Conservation (phyloP, 1,140 invertebrate genomes). For the Anastrepha obliqua region DNA sequence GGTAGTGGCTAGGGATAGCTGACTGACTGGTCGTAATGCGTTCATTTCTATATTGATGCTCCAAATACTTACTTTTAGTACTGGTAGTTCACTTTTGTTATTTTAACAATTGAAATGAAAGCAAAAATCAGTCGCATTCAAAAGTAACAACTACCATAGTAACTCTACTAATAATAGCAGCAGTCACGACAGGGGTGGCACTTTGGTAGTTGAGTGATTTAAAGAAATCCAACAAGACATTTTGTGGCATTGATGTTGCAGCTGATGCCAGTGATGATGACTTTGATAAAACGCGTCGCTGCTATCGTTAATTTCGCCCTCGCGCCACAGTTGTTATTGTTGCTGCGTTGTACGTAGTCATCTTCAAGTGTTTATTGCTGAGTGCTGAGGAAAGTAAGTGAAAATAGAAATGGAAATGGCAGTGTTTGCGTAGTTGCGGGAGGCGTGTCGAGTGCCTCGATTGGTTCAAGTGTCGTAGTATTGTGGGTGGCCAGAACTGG, state of each 20-base stretch:
- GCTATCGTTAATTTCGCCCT: not conserved
- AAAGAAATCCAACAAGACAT: constrained; percentile 14
- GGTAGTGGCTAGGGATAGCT: too few species aligned
- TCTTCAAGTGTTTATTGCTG: constrained; percentile 26
- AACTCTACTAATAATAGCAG: not conserved
- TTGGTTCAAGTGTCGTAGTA: not conserved
- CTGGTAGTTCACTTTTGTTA: constrained; percentile 12
- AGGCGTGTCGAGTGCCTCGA: not conserved
- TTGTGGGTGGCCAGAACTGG: constrained; percentile 39
- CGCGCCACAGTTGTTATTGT: not conserved
- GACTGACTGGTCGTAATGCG: not conserved
- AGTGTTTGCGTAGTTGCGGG: constrained; percentile 26
- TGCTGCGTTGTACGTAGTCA: not conserved
- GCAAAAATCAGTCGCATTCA: constrained; percentile 37
- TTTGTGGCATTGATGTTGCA: constrained; percentile 9
- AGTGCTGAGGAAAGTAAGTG: not conserved
- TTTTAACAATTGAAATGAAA: constrained; percentile 46
- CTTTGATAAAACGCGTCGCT: constrained; percentile 2
- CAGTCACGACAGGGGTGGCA: not conserved
- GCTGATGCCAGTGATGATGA: constrained; percentile 4
- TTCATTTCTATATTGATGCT: not conserved
- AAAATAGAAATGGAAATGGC: not conserved
- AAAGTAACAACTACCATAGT: constrained; percentile 3
- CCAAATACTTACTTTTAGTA: not conserved
- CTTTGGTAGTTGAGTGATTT: constrained; percentile 1